Evolutionary conservation across 2,888 invertebrate genomes (phyloP).

Genomic region (Pristionchus japonicus): DNA sequence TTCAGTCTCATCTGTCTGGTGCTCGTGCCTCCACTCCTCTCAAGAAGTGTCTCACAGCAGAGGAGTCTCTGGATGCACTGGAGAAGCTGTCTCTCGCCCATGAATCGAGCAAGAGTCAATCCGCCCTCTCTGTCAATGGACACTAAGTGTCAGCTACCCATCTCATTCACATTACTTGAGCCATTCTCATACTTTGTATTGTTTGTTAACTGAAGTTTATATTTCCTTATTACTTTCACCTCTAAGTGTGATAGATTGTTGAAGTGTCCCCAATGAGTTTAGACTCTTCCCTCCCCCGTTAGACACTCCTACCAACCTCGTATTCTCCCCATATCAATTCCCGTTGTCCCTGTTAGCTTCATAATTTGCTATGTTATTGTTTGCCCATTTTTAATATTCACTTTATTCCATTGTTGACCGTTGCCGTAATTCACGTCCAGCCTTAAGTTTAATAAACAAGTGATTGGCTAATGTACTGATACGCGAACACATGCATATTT

Average conservation of each 20-base stretch:
- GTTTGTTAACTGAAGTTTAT: not conserved
- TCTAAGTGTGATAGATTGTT: not conserved
- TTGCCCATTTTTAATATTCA: not conserved
- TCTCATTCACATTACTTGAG: not conserved
- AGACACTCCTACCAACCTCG: not conserved
- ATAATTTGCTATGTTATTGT: not conserved
- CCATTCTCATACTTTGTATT: not conserved
- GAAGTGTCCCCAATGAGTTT: no score
- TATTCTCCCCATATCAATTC: not conserved
- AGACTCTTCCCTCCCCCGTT: not conserved
- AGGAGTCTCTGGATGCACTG: conserved; percentile 6
- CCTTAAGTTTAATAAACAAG: not conserved
- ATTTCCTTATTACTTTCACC: not conserved
- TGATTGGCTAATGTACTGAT: not conserved
- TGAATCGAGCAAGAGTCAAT: conserved; percentile 5
- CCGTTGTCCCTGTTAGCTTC: not conserved
- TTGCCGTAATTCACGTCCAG: not conserved
- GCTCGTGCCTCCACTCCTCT: conserved; percentile 41
- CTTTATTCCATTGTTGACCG: not conserved
- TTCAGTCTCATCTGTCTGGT: conserved; percentile 34
- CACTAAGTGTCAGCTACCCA: not conserved
- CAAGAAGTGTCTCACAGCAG: conserved; percentile 5
- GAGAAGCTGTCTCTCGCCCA: conserved; percentile 31
- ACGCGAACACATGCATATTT: not conserved
- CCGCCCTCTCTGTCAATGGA: not conserved